Conservation (phyloP, 2,113 vertebrate species). For the Odobenus rosmarus region DNA sequence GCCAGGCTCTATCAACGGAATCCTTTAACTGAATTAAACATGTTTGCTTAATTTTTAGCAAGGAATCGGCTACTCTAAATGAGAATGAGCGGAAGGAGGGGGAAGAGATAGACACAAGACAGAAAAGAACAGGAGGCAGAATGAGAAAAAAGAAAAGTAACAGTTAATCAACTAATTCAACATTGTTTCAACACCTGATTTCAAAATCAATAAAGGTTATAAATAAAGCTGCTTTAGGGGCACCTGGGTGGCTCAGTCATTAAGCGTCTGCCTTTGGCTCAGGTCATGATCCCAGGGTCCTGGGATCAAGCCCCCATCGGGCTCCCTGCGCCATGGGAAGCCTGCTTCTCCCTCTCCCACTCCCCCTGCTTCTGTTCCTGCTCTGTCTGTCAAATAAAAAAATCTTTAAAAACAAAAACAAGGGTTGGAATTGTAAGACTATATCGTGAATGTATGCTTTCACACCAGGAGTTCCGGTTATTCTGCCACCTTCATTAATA, state of each 20-base stretch:
- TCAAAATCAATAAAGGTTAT: neutral
- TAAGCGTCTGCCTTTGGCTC: too few relatives aligned
- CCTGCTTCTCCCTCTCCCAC: too few relatives aligned
- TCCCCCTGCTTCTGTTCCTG: too few relatives aligned
- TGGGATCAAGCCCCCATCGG: too few relatives aligned
- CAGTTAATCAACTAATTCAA: neutral
- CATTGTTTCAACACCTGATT: neutral
- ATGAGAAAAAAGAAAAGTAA: neutral
- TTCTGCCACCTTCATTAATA: neutral
- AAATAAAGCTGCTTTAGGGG: neutral
- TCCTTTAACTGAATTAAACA: slow-evolving; percentile 10
- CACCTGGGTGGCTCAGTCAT: too few relatives aligned
- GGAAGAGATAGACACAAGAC: neutral
- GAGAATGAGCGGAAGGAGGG: neutral
- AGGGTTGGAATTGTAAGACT: neutral
- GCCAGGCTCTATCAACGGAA: neutral
- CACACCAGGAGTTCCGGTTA: neutral
- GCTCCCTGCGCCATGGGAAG: too few relatives aligned
- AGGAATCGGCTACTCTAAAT: neutral
- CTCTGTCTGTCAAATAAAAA: too few relatives aligned
- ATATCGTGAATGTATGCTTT: neutral
- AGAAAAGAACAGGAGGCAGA: neutral
- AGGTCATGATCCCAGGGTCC: too few relatives aligned
- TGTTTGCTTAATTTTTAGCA: neutral
- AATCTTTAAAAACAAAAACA: neutral